Evolutionary conservation across 64 coral and sea anemone species (phyloP), one percentile per base, ranked within the genome.

Genomic region (Anthopleura sola): DNA sequence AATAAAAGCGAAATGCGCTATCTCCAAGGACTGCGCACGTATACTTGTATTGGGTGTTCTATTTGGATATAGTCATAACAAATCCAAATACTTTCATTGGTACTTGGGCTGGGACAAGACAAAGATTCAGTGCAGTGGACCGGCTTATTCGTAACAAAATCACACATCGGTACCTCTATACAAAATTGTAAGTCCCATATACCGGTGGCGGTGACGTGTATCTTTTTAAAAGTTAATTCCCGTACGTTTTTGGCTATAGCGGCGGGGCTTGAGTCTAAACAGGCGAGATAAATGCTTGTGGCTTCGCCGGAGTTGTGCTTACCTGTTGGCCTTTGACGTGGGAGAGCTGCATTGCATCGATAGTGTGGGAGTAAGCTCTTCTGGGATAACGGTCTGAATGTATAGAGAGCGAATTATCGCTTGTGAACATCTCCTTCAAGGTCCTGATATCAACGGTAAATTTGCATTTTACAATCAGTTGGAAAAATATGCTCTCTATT

Each of bases 371-470:
- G 36, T 48, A 44, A 2, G 7, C 36, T 48, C 19, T 48, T 2
- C 33, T 34, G 8, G 76, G 19, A 48, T 79, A 79, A 79, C 76
- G 76, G 76, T 79, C 37, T 38, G 76, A 79, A 38, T 18, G 34
- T 46, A 37, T 12, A 20, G 31, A 38, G 18, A 79, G 76, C 36
- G 76, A 38, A 7, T 48, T 79, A 79, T 79, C 76, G 36, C 76
- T 79, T n/a, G 76, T 79, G 76, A 44, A 79, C 76, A 79, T 79
- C 76, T 37, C 75, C 75, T 79, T 48, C 31, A 79, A 79, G 44
- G 37, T 20, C 76, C 76, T 79, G 76, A 38, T 48, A 79, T 79
- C 37, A 44, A 79, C 44, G 31, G 24, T n/a, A 44, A 79, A 79
- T 79, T 79, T 79, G 37, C 76, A 79, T 79, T 48, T 79, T 44